Base-by-base conservation (phyloP, 1,140 invertebrate genomes). In the Hormaphis cornu region DNA sequence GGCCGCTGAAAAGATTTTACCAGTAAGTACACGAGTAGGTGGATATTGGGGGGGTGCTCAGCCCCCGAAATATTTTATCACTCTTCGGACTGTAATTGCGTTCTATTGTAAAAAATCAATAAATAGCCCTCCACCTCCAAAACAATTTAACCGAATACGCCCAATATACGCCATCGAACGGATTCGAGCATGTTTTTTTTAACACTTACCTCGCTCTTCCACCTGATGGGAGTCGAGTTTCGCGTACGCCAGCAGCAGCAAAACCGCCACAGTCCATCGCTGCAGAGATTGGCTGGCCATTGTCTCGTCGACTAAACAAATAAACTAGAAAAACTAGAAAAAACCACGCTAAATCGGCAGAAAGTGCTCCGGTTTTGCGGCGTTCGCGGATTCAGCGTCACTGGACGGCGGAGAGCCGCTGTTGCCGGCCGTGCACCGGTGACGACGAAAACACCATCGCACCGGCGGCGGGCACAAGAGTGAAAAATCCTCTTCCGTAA, bases 151-250 rank as follows among this genome's bases (percentile, higher is more conserved):
- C n/a, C n/a, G n/a, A n/a, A n/a, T n/a, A n/a, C n/a, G n/a, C n/a
- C n/a, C n/a, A n/a, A n/a, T n/a, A n/a, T n/a, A n/a, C n/a, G n/a
- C n/a, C n/a, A n/a, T n/a, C n/a, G n/a, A n/a, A n/a, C n/a, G n/a
- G n/a, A n/a, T n/a, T n/a, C n/a, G n/a, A n/a, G n/a, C n/a, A n/a
- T n/a, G n/a, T n/a, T n/a, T n/a, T n/a, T n/a, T n/a, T n/a, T n/a
- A n/a, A n/a, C 18, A 48, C 61, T 66, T 28, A 66, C 61, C 61
- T 66, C 61, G 9, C 50, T 66, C 61, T 35, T 66, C 61, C 61
- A 66, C 61, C 28, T 66, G 61, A 9, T 66, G 61, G 5, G 61
- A 50, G 16, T 48, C 61, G 20, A 22, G 28, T 10, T 33, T 44
- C 1, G 42, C 26, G 61, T n/a, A 48, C 12, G 61, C 46, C 44